phyloP scores from a whole-genome alignment of 2,113 vertebrate genomes.

The Bettongia penicillata region DNA sequence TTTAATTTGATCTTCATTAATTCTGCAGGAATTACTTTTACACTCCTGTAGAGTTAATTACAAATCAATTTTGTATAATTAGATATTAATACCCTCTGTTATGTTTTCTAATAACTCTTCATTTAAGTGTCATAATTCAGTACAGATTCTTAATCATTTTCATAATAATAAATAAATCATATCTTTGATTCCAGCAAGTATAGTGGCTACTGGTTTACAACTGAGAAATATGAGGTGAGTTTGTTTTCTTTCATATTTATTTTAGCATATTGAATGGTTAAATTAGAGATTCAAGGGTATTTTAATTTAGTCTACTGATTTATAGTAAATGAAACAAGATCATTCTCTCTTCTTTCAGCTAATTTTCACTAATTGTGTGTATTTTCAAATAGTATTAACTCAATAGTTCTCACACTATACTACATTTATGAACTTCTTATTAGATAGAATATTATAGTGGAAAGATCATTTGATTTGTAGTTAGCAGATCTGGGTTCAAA shows the following conservation, averaged over 20 bases:
- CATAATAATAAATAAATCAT: slow-evolving; percentile 55
- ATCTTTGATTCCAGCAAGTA: slow-evolving; percentile 35
- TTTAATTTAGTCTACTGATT: slow-evolving; percentile 44
- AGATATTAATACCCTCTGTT: slow-evolving; percentile 83
- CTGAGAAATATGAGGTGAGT: slow-evolving; percentile 51
- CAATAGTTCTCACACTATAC: not conserved
- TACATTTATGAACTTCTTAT: not conserved
- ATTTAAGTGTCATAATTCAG: slow-evolving; percentile 73
- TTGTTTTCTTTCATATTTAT: slow-evolving; percentile 47
- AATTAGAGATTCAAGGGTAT: slow-evolving; percentile 38
- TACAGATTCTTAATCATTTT: slow-evolving; percentile 76
- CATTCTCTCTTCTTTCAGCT: slow-evolving; percentile 13
- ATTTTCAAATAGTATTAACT: slow-evolving; percentile 5
- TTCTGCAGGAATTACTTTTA: slow-evolving; percentile 78
- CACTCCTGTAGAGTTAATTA: slow-evolving; percentile 81
- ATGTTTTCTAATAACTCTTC: slow-evolving; percentile 83
- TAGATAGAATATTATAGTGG: not conserved
- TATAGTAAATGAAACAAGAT: slow-evolving; percentile 24
- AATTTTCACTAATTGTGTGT: not conserved
- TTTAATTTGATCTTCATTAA: slow-evolving; percentile 80
- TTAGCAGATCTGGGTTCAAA: not conserved
- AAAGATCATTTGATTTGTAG: not conserved
- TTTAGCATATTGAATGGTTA: slow-evolving; percentile 29
- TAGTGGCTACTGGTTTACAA: slow-evolving; percentile 20
- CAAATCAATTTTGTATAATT: slow-evolving; percentile 84